A percentile compares a stretch with the other conserved stretches of the same genome.
These are phyloP conservation scores for Athripsodes cinereus DNA, from an alignment of 2,888 invertebrate genomes.

Conservation along the genomic window DNA sequence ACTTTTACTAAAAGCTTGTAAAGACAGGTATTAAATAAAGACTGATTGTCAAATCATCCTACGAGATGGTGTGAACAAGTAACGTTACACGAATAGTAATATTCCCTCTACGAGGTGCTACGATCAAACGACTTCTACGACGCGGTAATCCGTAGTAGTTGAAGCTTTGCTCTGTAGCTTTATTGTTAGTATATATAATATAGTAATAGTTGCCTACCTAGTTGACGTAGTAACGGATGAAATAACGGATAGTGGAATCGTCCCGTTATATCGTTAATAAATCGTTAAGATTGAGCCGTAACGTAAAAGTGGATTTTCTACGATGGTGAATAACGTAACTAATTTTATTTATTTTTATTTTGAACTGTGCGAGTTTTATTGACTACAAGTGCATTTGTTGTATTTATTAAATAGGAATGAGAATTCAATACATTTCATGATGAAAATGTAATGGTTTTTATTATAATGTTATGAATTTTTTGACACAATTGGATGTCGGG, in stretches of 20 bases:
- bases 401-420: too few species aligned
- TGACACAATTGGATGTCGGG: too few species aligned
- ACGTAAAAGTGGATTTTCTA: neutral
- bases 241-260: neutral
- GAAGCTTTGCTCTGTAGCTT: neutral
- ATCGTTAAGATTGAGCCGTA: neutral
- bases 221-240: neutral
- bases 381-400: too few species aligned
- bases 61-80: neutral
- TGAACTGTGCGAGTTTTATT: too few species aligned
- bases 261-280: neutral
- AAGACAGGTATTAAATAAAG: too few species aligned
- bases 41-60: neutral
- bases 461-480: too few species aligned
- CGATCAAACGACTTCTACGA: neutral
- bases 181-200: too few species aligned
- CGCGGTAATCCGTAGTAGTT: neutral
- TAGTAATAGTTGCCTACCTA: too few species aligned
- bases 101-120: neutral
- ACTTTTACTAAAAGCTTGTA: too few species aligned
- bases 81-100: neutral
- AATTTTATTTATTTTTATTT: too few species aligned
- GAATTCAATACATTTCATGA: too few species aligned
- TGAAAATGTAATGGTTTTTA: too few species aligned
- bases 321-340: neutral